phyloP scores from a whole-genome alignment of 2,113 vertebrate species.

The Crotalus tigris region DNA sequence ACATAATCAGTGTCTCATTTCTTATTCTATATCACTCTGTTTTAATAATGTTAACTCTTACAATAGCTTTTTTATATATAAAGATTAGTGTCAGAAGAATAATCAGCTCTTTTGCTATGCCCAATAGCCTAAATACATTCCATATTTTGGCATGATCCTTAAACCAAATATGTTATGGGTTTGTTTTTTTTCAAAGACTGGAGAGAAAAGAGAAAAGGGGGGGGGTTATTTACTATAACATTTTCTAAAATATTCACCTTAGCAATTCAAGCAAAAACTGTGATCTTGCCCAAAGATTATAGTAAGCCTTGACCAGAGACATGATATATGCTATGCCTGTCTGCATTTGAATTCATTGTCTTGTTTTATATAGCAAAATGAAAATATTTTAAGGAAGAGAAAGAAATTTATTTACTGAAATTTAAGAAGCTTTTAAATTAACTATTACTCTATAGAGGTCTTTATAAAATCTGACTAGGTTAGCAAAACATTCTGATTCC shows the following conservation, averaged over 20 bases:
- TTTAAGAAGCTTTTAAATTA: constrained; percentile 11
- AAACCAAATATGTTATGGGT: neutral
- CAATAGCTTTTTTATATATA: neutral
- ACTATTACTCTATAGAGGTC: neutral
- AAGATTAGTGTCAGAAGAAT: neutral
- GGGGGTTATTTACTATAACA: neutral
- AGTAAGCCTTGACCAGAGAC: neutral
- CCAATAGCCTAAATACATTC: neutral
- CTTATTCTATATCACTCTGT: neutral
- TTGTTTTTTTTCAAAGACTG: neutral
- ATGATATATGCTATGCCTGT: neutral
- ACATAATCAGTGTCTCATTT: neutral
- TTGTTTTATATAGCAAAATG: neutral
- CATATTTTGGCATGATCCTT: neutral
- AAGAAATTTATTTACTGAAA: constrained; percentile 1
- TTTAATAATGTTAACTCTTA: neutral
- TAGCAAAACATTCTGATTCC: neutral
- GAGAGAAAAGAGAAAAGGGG: neutral
- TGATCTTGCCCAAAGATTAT: neutral
- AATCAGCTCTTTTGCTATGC: neutral
- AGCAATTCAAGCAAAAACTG: neutral
- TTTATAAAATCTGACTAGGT: neutral
- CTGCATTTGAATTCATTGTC: neutral
- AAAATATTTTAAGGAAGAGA: constrained; percentile 1
- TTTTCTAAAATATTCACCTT: neutral